Conservation (phyloP, 2,888 invertebrate species). For the Amblyjoppa proteus region DNA sequence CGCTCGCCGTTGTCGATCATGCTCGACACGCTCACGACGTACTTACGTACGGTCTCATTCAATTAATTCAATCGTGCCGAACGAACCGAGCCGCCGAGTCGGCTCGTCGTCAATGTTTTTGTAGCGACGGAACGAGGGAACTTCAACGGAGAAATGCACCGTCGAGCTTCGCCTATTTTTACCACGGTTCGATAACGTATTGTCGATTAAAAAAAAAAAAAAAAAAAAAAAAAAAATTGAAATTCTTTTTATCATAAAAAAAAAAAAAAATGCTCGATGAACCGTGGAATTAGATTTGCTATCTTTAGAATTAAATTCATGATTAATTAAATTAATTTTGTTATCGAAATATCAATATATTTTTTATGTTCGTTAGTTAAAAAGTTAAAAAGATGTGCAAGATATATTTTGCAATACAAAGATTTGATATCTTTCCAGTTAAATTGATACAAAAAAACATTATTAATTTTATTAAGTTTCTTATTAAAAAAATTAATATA, state of each 20-base stretch:
- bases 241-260: neutral
- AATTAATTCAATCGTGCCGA: slow-evolving; percentile 57
- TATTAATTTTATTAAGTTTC: too few relatives aligned
- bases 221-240: neutral
- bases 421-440: too few relatives aligned
- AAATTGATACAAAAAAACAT: too few relatives aligned
- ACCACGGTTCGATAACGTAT: neutral
- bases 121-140: slow-evolving; percentile 22
- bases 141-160: neutral
- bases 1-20: slow-evolving; percentile 43
- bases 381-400: too few relatives aligned
- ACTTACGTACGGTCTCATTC: slow-evolving; percentile 53
- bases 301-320: neutral
- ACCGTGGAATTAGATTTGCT: neutral
- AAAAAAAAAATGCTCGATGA: neutral
- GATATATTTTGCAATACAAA: too few relatives aligned
- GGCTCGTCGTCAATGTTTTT: slow-evolving; percentile 16
- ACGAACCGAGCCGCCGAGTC: slow-evolving; percentile 50
- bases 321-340: too few relatives aligned
- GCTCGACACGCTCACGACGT: slow-evolving; percentile 20
- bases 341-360: too few relatives aligned
- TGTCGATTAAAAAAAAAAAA: neutral
- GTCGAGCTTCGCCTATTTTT: neutral
- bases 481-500: too few relatives aligned
- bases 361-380: too few relatives aligned